These are phyloP conservation scores for Pocillopora grandis DNA, from an alignment of 92 coral and sea anemone species.

Conservation along the genomic window DNA sequence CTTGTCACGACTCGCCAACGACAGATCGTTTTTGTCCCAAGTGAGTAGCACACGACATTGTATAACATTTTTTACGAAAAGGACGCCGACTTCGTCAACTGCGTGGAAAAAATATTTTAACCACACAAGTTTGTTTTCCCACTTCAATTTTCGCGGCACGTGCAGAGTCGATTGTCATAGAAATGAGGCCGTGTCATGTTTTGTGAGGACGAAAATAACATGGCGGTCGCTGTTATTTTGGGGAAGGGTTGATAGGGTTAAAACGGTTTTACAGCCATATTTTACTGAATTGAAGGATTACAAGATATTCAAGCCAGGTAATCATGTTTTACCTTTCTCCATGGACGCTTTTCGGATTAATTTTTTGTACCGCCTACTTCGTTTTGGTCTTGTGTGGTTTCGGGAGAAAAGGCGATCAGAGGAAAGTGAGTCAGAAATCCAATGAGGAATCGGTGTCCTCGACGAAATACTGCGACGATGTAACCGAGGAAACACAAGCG, in stretches of 20 bases:
- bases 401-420: conserved; percentile 12
- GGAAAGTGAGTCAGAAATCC: conserved; percentile 30
- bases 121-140: conserved; percentile 10
- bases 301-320: background rate
- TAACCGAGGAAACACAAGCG: background rate
- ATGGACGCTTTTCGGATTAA: conserved; percentile 58
- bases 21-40: conserved; percentile 16
- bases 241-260: conserved; percentile 25
- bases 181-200: conserved; percentile 18
- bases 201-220: conserved; percentile 13
- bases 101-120: background rate
- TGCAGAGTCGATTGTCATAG: conserved; percentile 27
- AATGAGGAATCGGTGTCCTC: conserved; percentile 11
- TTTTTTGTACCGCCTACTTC: conserved; percentile 52
- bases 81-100: background rate
- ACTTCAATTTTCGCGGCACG: conserved; percentile 11
- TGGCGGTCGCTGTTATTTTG: conserved; percentile 21
- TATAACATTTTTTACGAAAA: background rate
- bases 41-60: background rate
- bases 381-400: conserved; percentile 32
- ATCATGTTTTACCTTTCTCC: conserved; percentile 48
- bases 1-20: conserved; percentile 10
- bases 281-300: background rate
- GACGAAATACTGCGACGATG: background rate
- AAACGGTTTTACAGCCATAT: conserved; percentile 10